Percentiles rank a stretch among this genome's conserved stretches.
Evolutionary conservation across 2,888 invertebrate genomes (phyloP).

Genomic region (Microplitis manilae): DNA sequence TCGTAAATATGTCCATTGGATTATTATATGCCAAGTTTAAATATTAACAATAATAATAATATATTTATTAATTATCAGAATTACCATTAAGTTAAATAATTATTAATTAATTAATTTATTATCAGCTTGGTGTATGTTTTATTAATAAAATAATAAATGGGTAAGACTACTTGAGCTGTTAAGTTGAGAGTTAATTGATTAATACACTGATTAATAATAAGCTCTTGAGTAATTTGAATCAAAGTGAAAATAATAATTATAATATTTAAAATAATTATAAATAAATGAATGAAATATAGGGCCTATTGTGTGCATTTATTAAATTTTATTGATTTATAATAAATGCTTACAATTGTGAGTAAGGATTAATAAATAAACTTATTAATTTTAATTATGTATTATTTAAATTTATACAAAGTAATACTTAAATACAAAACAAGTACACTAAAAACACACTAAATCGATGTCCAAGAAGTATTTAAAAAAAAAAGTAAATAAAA

Average conservation of each 20-base stretch:
- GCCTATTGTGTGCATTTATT: constrained; percentile 1
- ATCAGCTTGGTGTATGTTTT: not conserved
- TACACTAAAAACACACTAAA: constrained; percentile 54
- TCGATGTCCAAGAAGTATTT: constrained; percentile 69
- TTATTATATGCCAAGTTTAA: not conserved
- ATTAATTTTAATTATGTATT: constrained; percentile 45
- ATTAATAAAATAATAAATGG: not conserved
- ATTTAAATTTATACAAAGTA: constrained; percentile 34
- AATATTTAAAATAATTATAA: not conserved
- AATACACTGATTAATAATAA: not conserved
- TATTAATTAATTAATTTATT: not conserved
- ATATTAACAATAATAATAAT: not conserved
- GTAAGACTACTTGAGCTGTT: not conserved
- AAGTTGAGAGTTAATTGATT: not conserved
- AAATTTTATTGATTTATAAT: not conserved
- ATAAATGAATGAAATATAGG: not conserved
- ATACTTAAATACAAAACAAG: constrained; percentile 22
- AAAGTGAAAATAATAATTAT: constrained; percentile 1
- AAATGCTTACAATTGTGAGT: constrained; percentile 23
- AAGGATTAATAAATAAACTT: constrained; percentile 30
- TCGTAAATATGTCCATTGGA: not conserved
- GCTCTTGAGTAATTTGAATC: not conserved
- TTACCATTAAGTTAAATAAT: not conserved
- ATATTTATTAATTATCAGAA: not conserved
- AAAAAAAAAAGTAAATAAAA: constrained; percentile 61